phyloP scores from a whole-genome alignment of 2,888 invertebrate genomes.

The Archips xylosteana region DNA sequence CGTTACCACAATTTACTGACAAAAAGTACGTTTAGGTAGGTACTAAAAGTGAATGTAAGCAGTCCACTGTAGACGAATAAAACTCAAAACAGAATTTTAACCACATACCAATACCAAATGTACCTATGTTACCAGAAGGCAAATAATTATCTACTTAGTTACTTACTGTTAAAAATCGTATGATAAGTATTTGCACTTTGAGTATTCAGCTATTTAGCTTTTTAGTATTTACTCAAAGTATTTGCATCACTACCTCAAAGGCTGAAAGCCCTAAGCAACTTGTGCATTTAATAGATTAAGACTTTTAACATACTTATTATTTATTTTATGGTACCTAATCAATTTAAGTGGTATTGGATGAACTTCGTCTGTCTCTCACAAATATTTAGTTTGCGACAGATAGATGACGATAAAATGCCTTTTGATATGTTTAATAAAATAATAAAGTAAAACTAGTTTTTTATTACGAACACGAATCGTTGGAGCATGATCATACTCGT shows the following conservation, averaged over 20 bases:
- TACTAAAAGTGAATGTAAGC: not conserved
- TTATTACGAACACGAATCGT: too few species aligned
- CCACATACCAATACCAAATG: not conserved
- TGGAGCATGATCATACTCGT: too few species aligned
- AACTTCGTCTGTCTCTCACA: conserved; percentile 72
- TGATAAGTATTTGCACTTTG: too few species aligned
- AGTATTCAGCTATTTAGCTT: too few species aligned
- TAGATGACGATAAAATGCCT: conserved; percentile 61
- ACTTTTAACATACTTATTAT: conserved; percentile 18
- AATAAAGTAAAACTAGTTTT: not conserved
- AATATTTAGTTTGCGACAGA: conserved; percentile 66
- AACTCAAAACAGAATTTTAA: not conserved
- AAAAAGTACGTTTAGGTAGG: not conserved
- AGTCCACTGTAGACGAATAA: not conserved
- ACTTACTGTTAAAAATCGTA: not conserved
- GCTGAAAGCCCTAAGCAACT: not conserved
- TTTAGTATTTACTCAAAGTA: too few species aligned
- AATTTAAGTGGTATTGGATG: not conserved
- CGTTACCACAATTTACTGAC: not conserved
- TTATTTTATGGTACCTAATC: not conserved
- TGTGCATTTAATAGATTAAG: conserved; percentile 33
- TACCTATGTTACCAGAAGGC: too few species aligned
- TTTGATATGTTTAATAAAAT: not conserved
- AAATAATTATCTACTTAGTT: not conserved
- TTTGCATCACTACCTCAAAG: conserved; percentile 8